Conservation (phyloP, 2,113 vertebrate genomes). For the Bombycilla garrulus region DNA sequence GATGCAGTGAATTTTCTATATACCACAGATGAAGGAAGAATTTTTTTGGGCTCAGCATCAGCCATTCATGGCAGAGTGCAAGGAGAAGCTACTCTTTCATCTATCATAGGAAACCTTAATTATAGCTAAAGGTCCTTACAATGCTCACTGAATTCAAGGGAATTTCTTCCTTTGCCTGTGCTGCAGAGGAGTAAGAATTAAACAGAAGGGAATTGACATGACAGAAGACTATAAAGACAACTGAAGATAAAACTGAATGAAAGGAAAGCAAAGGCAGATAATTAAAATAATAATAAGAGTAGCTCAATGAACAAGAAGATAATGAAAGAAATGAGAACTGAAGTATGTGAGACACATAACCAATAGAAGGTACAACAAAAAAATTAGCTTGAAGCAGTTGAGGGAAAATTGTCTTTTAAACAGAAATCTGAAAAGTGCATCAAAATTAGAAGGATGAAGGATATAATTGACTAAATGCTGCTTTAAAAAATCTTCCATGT, state of each 20-base stretch:
- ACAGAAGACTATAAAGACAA: not conserved
- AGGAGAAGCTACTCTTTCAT: not conserved
- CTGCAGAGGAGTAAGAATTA: not conserved
- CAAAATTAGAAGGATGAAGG: not conserved
- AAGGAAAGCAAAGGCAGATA: not conserved
- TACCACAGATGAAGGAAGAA: not conserved
- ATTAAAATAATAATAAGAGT: constrained; percentile 44
- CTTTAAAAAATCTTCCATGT: not conserved
- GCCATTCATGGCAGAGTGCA: not conserved
- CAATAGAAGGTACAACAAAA: not conserved
- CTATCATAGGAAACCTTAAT: not conserved
- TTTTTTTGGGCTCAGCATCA: not conserved
- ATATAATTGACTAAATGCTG: not conserved
- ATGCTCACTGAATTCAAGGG: not conserved
- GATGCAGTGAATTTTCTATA: not conserved
- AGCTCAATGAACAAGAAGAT: constrained; percentile 6
- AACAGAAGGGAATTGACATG: not conserved
- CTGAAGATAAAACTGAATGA: not conserved
- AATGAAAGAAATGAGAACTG: constrained; percentile 8
- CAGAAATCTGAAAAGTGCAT: not conserved
- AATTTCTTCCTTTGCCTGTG: not conserved
- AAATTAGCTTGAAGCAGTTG: not conserved
- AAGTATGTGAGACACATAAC: not conserved
- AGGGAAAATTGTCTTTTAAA: not conserved
- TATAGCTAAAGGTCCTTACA: not conserved